A percentile compares a stretch with the other conserved stretches of the same genome.
phyloP scores from a whole-genome alignment of 2,113 vertebrate genomes.

The Ophiodon elongatus region DNA sequence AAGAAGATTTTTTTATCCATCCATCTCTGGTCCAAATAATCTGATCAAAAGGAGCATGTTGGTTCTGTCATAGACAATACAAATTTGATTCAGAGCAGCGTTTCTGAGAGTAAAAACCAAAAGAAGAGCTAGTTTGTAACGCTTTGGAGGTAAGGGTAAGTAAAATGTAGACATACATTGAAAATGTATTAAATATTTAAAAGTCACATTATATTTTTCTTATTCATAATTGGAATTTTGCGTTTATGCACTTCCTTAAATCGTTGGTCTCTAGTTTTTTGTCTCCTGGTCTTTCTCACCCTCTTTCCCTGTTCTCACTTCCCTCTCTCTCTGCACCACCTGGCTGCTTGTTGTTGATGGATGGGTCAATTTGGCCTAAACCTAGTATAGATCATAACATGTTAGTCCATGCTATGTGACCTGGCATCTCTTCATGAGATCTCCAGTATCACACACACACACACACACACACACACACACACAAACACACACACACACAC shows the following conservation, averaged over 20 bases:
- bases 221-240: slow-evolving; percentile 14
- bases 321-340: slow-evolving; percentile 23
- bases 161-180: slow-evolving; percentile 12
- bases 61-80: slow-evolving; percentile 53
- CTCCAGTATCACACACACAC: neutral
- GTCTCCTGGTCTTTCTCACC: neutral
- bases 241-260: neutral
- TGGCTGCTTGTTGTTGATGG: slow-evolving; percentile 44
- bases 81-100: slow-evolving; percentile 62
- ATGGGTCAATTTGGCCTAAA: slow-evolving; percentile 43
- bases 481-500: slow-evolving; percentile 4
- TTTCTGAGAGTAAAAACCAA: slow-evolving; percentile 4
- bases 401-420: slow-evolving; percentile 39
- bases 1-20: slow-evolving; percentile 49
- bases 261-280: neutral
- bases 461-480: neutral
- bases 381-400: slow-evolving; percentile 39
- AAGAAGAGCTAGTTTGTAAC: slow-evolving; percentile 6
- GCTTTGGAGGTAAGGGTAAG: slow-evolving; percentile 9
- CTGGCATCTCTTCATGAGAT: slow-evolving; percentile 38
- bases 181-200: slow-evolving; percentile 17
- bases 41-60: slow-evolving; percentile 64
- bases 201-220: neutral
- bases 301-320: neutral
- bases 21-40: slow-evolving; percentile 67